phyloP scores from a whole-genome alignment of 2,113 vertebrate species.

The Tricholaema leucomelas region DNA sequence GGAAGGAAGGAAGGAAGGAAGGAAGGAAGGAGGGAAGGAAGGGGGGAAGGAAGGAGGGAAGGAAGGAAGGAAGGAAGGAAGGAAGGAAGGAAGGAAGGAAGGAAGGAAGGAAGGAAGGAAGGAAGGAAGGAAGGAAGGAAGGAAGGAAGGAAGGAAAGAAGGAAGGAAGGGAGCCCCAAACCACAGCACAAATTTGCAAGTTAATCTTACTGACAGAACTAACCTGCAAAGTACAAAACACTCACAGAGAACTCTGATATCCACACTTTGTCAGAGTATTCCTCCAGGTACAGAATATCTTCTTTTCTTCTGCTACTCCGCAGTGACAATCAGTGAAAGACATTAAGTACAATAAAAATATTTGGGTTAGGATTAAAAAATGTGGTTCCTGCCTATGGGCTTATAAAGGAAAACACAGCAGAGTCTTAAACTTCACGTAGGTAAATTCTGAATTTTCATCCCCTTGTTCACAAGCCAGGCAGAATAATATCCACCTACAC shows the following conservation, averaged over 20 bases:
- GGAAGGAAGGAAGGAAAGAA: no score
- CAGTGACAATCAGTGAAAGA: conserved; percentile 9
- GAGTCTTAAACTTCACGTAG: conserved; percentile 11
- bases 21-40: no score
- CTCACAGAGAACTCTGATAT: neutral
- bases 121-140: no score
- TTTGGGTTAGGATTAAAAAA: conserved; percentile 15
- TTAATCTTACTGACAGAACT: conserved; percentile 1
- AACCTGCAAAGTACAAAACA: neutral
- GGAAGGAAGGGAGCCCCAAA: conserved; percentile 26
- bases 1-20: conserved; percentile 1
- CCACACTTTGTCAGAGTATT: neutral
- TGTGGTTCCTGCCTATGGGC: conserved; percentile 11
- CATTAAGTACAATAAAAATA: conserved; percentile 35
- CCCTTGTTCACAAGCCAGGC: conserved; percentile 49
- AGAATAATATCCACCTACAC: conserved; percentile 63
- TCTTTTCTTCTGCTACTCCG: conserved; percentile 16
- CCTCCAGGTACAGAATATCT: neutral
- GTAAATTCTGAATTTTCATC: conserved; percentile 61
- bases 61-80: no score
- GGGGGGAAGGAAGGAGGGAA: no score
- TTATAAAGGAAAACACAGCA: conserved; percentile 23
- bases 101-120: no score
- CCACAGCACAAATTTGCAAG: conserved; percentile 3
- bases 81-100: no score